Evolutionary conservation across 1,140 invertebrate genomes (phyloP).

Genomic region (Micrasema minimum): DNA sequence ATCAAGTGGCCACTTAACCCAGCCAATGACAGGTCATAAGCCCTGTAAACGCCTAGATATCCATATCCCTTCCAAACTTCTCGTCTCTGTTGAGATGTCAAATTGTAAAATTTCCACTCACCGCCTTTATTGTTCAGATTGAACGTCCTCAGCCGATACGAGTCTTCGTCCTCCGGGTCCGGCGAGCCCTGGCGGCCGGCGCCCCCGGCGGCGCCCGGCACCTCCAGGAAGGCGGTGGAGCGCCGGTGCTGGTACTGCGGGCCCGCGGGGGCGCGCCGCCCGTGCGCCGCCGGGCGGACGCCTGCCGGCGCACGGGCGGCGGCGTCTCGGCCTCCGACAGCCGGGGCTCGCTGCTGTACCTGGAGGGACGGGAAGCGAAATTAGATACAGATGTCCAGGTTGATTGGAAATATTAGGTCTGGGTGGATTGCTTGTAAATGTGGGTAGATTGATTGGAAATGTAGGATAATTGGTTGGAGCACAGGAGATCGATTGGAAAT

Average conservation of each 20-base stretch:
- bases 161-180: conserved; percentile 78
- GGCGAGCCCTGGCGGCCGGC: conserved; percentile 63
- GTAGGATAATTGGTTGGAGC: too few relatives aligned
- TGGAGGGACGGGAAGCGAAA: neutral
- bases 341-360: conserved; percentile 71
- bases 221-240: conserved; percentile 83
- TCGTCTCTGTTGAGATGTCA: too few relatives aligned
- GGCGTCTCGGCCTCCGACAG: conserved; percentile 68
- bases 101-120: conserved; percentile 63
- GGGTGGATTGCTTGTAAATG: too few relatives aligned
- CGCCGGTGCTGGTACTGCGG: conserved; percentile 57
- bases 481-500: too few relatives aligned
- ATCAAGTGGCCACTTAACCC: too few relatives aligned
- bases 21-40: too few relatives aligned
- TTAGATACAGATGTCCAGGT: neutral
- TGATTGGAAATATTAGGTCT: too few relatives aligned
- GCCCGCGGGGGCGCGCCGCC: conserved; percentile 46
- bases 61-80: too few relatives aligned
- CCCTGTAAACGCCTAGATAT: too few relatives aligned
- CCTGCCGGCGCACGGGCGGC: conserved; percentile 67
- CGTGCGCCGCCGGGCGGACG: conserved; percentile 66
- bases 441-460: too few relatives aligned
- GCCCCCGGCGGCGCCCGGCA: conserved; percentile 68
- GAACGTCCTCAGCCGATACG: conserved; percentile 87
- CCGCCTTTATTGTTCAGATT: conserved; percentile 90